Conservation (phyloP, 2,113 vertebrate species). For the Limanda limanda region DNA sequence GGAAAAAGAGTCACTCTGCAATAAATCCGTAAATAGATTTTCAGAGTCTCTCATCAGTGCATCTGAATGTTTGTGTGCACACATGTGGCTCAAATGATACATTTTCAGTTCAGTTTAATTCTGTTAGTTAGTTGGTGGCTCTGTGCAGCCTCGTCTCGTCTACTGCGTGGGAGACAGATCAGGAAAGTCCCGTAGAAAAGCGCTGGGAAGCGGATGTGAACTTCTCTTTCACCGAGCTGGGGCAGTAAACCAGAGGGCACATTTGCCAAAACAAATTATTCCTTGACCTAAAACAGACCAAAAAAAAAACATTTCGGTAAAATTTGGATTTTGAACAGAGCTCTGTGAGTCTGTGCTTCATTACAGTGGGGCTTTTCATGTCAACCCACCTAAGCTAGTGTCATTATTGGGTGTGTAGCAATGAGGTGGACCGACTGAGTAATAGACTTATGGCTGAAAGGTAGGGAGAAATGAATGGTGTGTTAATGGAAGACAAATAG, state of each 20-base stretch:
- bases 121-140: neutral
- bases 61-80: neutral
- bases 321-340: no score
- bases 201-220: constrained; percentile 13
- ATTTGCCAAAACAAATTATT: constrained; percentile 20
- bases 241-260: neutral
- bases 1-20: neutral
- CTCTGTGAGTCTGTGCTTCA: neutral
- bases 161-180: neutral
- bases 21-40: constrained; percentile 24
- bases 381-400: neutral
- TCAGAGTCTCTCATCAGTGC: neutral
- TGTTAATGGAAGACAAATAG: no score
- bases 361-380: neutral
- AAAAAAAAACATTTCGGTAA: neutral
- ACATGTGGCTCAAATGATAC: neutral
- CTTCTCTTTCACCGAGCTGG: constrained; percentile 12
- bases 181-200: constrained; percentile 5
- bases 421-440: neutral
- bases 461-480: no score
- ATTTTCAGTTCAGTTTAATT: neutral
- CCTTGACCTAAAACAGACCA: neutral
- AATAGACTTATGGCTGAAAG: neutral
- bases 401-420: neutral
- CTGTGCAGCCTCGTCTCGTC: neutral